Percentiles rank a stretch among this genome's conserved stretches.
Evolutionary conservation across 2,113 vertebrate genomes (phyloP).

Genomic region (Benitochromis conjunctus): DNA sequence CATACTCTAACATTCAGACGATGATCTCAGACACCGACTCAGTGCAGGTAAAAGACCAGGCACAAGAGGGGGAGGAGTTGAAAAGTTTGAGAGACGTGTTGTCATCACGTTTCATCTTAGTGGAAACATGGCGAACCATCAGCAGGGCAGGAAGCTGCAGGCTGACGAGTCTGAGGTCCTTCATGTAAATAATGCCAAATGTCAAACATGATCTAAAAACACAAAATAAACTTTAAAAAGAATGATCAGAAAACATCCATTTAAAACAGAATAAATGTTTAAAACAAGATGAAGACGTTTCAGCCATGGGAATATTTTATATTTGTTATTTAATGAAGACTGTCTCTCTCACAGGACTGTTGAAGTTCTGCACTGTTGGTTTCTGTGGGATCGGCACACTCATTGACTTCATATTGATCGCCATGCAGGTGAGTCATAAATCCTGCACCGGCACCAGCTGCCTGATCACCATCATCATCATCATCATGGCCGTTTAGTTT

Average conservation of each 20-base stretch:
- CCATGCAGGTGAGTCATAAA: slow-evolving; percentile 88
- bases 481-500: not conserved
- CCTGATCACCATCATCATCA: not conserved
- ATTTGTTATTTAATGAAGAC: not conserved
- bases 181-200: not conserved
- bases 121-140: not conserved
- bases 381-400: slow-evolving; percentile 98
- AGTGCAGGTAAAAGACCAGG: not conserved
- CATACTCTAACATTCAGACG: not conserved
- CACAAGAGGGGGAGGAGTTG: not conserved
- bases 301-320: not conserved
- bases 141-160: not conserved
- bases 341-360: slow-evolving; percentile 76
- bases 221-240: not conserved
- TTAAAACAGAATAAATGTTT: not conserved
- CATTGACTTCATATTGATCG: slow-evolving; percentile 95
- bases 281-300: not conserved
- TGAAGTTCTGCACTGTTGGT: slow-evolving; percentile 98
- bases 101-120: not conserved
- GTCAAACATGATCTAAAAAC: not conserved
- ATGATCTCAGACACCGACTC: not conserved
- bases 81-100: not conserved
- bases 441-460: not conserved
- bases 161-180: not conserved
- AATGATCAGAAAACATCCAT: not conserved